phyloP scores from a whole-genome alignment of 2,113 vertebrate genomes.

The Campylomormyrus tamandua region DNA sequence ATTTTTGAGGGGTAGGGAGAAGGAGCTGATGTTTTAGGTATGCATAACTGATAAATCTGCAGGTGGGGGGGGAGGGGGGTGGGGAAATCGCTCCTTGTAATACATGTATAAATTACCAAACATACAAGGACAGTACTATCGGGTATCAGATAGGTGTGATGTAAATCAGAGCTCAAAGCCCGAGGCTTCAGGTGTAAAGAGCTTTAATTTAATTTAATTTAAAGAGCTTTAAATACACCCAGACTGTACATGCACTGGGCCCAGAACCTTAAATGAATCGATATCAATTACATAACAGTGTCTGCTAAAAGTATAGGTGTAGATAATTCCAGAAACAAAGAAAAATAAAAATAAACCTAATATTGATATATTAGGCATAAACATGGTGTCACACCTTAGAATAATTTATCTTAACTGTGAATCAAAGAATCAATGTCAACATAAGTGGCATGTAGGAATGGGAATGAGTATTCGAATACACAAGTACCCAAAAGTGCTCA shows the following conservation, averaged over 20 bases:
- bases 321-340: background rate
- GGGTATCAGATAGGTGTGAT: background rate
- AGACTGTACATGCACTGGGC: background rate
- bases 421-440: background rate
- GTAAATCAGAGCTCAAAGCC: background rate
- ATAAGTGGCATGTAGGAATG: background rate
- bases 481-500: background rate
- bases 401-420: background rate
- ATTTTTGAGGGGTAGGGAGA: background rate
- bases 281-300: background rate
- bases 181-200: background rate
- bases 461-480: background rate
- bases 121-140: background rate
- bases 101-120: background rate
- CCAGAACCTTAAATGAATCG: background rate
- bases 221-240: background rate
- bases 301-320: background rate
- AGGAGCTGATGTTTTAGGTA: background rate
- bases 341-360: background rate
- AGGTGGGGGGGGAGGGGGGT: background rate
- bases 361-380: background rate
- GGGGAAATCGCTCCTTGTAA: background rate
- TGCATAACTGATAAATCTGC: background rate
- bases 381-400: background rate
- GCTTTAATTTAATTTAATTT: background rate